Evolutionary conservation across 2,888 invertebrate species (phyloP), one percentile per base, ranked within the genome.

Genomic region (Sarcophaga carnaria): DNA sequence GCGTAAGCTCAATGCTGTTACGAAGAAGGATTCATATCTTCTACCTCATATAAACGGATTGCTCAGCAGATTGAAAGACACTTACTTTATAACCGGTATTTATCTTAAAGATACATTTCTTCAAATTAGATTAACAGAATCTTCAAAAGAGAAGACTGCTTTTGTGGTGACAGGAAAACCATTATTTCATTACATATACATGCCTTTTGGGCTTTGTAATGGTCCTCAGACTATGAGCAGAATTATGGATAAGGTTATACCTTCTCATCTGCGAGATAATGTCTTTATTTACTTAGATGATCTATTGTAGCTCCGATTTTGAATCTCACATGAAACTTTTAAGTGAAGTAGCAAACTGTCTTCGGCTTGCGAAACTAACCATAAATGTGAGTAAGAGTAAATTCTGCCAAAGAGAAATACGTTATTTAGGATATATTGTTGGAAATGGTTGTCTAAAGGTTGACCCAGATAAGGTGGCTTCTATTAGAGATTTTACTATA

Each of bases 91-190:
- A 54, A 83, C 72, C n/a, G 78, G 83, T 2, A 75, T 88, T 20
- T 83, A 85, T 27, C 37, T 87, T 5, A 87, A 85, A 63, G 74
- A 83, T 78, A 83, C 80, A 3, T 87, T 82, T 27, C 82, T 74
- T 25, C 87, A 87, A 60, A 88, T 88, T 12, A 25, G 12, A 1
- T 49, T 88, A 14, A 20, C 71, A 6, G 75, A 80, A n/a, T 11
- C 22, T 2, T 85, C 85, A 10, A 80, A 80, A 59, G 79, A 81
- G 22, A 86, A 85, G 12, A 92, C 91, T 2, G 91, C 90, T 0
- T 89, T 88, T 37, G 83, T 90, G 11, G 90, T 91, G 3, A 91
- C 86, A 4, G 88, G 27, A 27, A 27, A 27, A 27, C 27, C 27
- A 27, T 4, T 27, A 27, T 27, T 4, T 27, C 27, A 37, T 37